Conservation (phyloP, 2,888 invertebrate genomes). For the Microplitis deprimator region DNA sequence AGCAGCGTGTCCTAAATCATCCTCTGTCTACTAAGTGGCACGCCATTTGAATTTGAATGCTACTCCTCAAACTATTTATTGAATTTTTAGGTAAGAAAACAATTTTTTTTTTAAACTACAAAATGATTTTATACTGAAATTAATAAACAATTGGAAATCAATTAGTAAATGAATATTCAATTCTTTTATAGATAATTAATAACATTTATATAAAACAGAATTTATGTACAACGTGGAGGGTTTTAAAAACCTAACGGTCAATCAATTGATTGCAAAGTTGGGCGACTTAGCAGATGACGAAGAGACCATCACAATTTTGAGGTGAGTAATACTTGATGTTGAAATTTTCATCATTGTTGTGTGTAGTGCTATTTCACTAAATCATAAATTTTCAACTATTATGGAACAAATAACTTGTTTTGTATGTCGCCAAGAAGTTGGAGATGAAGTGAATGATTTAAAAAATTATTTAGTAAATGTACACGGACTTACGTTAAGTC, state of each 20-base stretch:
- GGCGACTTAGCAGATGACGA: not conserved
- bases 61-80: too few species aligned
- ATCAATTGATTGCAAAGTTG: conserved; percentile 4
- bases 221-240: too few species aligned
- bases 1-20: too few species aligned
- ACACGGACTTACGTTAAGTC: conserved; percentile 2
- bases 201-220: too few species aligned
- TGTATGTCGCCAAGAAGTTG: not conserved
- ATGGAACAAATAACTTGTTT: conserved; percentile 10
- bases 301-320: not conserved
- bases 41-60: too few species aligned
- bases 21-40: too few species aligned
- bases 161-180: too few species aligned
- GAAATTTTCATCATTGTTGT: not conserved
- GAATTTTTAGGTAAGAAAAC: too few species aligned
- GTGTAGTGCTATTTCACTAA: not conserved
- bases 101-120: too few species aligned
- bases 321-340: not conserved
- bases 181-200: too few species aligned
- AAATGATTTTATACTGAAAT: too few species aligned
- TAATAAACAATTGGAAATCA: too few species aligned
- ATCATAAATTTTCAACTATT: not conserved
- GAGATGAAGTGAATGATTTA: not conserved
- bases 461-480: not conserved
- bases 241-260: not conserved